Base-by-base conservation (phyloP, 1,140 invertebrate genomes). In the Psix sp. region DNA sequence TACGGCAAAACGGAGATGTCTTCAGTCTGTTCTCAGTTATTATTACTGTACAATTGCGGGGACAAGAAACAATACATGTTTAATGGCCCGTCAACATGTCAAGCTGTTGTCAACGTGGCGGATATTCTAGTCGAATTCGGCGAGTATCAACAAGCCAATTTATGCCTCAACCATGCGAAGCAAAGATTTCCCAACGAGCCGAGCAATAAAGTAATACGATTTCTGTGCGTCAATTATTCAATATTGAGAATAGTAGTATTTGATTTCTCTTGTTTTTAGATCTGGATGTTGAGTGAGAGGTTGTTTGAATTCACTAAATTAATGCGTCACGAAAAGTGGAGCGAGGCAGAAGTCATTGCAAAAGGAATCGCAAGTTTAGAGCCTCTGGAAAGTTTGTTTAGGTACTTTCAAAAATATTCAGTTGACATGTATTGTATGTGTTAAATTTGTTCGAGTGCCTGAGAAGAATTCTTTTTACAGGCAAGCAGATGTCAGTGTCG, bases 1-100 rank as follows among this genome's bases (percentile, higher is more conserved):
- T 97, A 96, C 83, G 95, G 95, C 0, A 94, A 95, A 83, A 92
- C 91, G 24, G 94, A 94, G 84, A 92, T 95, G 89, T 91, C 91
- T 0, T 92, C 92, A 0, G 84, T 96, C 24, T 93, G 90, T 78
- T 92, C 92, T 36, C 94, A 96, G 80, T 78, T 96, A 13, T 84
- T 96, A 11, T 86, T 97, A 0, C 90, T 94, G 72, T 88, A 94
- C 7, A 94, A 94, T 77, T 89, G 90, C 1, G 88, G 89, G 18
- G 89, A 90, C 65, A 88, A 87, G 38, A 87, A 86, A 39, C 83
- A 88, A 43, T 84, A 89, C 63, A 89, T 90, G 56, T 91, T 91
- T 56, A 93, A 92, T 74, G 90, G 91, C 0, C 91, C 93, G 51
- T 89, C 92, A 9, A 89, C 90, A 5, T 93, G 93, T 77, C 89